Conservation (phyloP, 2,113 vertebrate species). For the Clarias gariepinus region DNA sequence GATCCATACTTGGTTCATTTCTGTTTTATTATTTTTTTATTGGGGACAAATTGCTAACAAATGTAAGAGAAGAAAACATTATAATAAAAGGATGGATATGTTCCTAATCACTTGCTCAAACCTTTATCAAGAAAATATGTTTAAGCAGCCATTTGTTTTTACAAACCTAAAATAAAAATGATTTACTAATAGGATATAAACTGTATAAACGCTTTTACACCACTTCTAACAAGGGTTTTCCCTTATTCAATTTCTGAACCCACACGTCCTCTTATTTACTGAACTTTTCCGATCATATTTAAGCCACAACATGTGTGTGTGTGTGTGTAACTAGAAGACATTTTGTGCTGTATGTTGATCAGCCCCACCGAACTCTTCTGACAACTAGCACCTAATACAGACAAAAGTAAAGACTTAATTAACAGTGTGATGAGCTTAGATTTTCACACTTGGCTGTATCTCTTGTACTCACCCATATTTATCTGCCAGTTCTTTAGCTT, state of each 20-base stretch:
- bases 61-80: no score
- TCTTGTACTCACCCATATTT: conserved; percentile 82
- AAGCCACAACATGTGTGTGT: not conserved
- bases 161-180: not conserved
- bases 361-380: not conserved
- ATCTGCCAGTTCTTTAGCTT: conserved; percentile 90
- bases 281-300: not conserved
- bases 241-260: no score
- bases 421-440: not conserved
- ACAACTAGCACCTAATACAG: not conserved
- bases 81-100: no score
- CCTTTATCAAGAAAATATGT: not conserved
- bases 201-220: not conserved
- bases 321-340: not conserved
- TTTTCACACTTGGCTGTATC: not conserved
- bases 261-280: not conserved
- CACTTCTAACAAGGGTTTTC: not conserved
- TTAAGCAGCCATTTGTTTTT: not conserved
- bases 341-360: not conserved
- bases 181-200: not conserved
- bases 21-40: no score
- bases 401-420: no score
- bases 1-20: no score
- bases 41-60: not conserved
- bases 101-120: no score